Conservation (phyloP, 2,113 vertebrate genomes). For the Apteryx mantelli region DNA sequence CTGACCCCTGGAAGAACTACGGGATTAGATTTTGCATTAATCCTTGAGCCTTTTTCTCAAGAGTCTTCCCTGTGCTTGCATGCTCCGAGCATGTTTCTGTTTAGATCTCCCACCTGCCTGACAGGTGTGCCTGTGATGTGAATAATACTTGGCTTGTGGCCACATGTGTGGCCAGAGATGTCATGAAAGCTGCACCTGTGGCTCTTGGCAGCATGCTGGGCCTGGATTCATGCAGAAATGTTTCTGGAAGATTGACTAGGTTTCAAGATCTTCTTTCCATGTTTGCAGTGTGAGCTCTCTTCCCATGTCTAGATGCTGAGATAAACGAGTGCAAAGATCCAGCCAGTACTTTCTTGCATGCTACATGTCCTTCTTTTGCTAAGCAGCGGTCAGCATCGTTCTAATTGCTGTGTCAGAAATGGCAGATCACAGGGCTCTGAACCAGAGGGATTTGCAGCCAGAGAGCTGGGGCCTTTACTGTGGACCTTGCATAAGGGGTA, state of each 20-base stretch:
- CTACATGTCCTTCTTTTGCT: background rate
- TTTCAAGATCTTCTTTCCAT: background rate
- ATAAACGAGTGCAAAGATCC: background rate
- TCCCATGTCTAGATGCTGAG: background rate
- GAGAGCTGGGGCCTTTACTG: background rate
- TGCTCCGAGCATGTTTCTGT: background rate
- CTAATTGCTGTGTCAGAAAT: background rate
- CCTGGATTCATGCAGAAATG: background rate
- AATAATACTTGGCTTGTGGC: background rate
- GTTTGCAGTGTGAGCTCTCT: background rate
- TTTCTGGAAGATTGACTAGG: background rate
- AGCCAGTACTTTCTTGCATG: background rate
- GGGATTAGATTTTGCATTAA: background rate
- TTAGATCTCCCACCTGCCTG: background rate
- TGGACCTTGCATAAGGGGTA: background rate
- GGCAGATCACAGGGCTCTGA: background rate
- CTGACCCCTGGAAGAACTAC: background rate
- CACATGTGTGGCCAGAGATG: background rate
- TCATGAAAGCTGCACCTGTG: background rate
- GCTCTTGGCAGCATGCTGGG: background rate
- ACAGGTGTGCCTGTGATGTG: background rate
- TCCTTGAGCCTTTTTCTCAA: background rate
- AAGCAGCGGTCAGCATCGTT: background rate
- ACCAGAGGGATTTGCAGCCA: background rate
- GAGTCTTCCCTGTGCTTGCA: background rate